Percentiles rank a stretch among this genome's conserved stretches.
These are phyloP conservation scores for Luperina testacea DNA, from an alignment of 2,888 invertebrate species.

Conservation along the genomic window DNA sequence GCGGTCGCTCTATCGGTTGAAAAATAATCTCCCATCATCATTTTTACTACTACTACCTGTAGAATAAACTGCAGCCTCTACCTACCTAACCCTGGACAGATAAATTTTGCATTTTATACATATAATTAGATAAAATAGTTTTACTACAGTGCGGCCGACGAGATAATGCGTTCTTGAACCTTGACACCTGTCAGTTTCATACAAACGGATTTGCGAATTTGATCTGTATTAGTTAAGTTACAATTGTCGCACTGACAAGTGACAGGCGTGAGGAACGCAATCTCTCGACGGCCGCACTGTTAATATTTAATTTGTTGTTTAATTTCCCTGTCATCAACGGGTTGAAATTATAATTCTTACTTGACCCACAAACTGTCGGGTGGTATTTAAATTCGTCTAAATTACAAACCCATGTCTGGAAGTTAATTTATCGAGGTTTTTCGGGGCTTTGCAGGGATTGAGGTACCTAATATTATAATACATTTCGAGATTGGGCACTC, in stretches of 20 bases:
- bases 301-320: neutral
- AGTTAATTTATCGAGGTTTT: conserved; percentile 10
- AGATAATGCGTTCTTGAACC: neutral
- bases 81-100: neutral
- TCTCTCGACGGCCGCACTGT: neutral
- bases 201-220: neutral
- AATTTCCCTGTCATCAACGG: neutral
- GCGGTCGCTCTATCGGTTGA: no score
- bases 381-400: neutral
- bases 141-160: neutral
- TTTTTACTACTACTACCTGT: no score
- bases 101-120: neutral
- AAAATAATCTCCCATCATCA: no score
- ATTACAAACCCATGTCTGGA: conserved; percentile 7
- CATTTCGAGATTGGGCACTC: neutral
- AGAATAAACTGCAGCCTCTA: neutral
- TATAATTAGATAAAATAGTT: neutral
- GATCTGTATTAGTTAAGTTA: neutral
- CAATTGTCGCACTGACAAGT: neutral
- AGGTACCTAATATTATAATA: neutral
- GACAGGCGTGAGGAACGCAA: neutral
- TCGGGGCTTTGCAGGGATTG: neutral
- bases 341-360: neutral
- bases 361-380: neutral
- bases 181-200: neutral